These are phyloP conservation scores for Benitochromis conjunctus DNA, from an alignment of 2,113 vertebrate genomes.

Conservation along the genomic window DNA sequence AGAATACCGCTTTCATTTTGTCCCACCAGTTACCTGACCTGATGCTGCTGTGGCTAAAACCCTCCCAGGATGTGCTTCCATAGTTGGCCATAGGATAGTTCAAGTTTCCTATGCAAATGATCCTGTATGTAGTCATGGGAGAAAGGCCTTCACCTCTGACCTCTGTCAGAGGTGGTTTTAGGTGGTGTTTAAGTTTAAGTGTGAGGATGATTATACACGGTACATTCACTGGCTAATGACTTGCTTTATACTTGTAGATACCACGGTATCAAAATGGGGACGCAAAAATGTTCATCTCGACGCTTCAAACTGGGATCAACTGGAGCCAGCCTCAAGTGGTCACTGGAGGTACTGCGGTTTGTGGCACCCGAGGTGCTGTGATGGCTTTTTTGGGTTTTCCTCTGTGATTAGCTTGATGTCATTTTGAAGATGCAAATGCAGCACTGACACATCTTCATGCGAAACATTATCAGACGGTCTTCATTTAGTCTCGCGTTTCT, in stretches of 20 bases:
- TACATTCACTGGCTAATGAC: too few relatives aligned
- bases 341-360: rapidly evolving
- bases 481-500: too few relatives aligned
- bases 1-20: background rate
- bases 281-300: background rate
- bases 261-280: background rate
- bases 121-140: too few relatives aligned
- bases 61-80: background rate
- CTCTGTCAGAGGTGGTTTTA: background rate
- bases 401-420: background rate
- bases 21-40: background rate
- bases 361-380: background rate
- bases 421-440: background rate
- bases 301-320: background rate
- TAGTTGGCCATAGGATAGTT: background rate
- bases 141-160: background rate
- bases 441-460: background rate
- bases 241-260: too few relatives aligned
- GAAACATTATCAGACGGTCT: rapidly evolving
- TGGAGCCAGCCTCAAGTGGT: background rate
- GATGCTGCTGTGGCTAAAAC: background rate
- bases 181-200: too few relatives aligned
- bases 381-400: background rate
- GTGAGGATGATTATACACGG: too few relatives aligned
- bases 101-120: rapidly evolving